Evolutionary conservation across 1,140 invertebrate genomes (phyloP).

Genomic region (Meteorus sp.): DNA sequence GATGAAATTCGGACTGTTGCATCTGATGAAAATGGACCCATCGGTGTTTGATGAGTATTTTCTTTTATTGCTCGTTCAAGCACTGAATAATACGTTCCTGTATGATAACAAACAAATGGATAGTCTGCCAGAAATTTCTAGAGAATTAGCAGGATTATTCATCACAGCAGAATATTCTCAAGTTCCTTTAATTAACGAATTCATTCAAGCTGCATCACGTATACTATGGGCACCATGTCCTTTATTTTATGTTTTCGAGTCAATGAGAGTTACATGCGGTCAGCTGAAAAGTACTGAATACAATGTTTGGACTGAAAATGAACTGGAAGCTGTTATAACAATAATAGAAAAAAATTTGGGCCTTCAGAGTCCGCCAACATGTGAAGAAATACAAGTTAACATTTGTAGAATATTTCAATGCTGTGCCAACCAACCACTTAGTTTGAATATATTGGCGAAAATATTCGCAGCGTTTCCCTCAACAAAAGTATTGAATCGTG

Average conservation of each 20-base stretch:
- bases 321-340: conserved; percentile 25
- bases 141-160: conserved; percentile 35
- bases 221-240: conserved; percentile 48
- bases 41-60: conserved; percentile 34
- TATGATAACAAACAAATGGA: conserved; percentile 35
- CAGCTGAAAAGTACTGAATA: background rate
- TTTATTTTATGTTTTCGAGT: conserved; percentile 43
- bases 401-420: conserved; percentile 32
- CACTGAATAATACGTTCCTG: conserved; percentile 44
- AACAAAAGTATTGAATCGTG: conserved; percentile 26
- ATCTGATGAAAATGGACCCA: conserved; percentile 35
- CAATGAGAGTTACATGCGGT: conserved; percentile 26
- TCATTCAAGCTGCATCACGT: conserved; percentile 30
- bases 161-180: conserved; percentile 16
- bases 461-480: conserved; percentile 33
- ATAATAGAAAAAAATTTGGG: conserved; percentile 32
- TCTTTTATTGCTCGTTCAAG: conserved; percentile 32
- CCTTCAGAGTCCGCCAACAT: conserved; percentile 35
- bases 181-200: conserved; percentile 27
- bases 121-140: conserved; percentile 33
- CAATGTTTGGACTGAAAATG: conserved; percentile 24
- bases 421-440: background rate
- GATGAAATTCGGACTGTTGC: conserved; percentile 52
- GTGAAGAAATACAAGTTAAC: conserved; percentile 34
- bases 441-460: background rate